A percentile compares a stretch with the other conserved stretches of the same genome.
phyloP scores from a whole-genome alignment of 1,140 invertebrate species.

The Heterodera carotae region DNA sequence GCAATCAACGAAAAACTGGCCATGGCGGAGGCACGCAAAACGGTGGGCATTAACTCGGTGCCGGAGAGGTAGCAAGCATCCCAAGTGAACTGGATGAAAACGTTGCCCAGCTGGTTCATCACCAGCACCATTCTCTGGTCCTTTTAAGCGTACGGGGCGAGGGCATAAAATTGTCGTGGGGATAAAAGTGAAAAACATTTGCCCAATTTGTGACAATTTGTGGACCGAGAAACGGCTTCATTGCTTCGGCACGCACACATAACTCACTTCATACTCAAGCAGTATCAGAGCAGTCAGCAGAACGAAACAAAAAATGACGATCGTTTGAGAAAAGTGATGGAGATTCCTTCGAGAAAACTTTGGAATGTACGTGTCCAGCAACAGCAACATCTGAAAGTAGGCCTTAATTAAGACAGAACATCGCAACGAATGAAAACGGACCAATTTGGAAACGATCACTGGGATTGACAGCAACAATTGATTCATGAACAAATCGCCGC shows the following conservation, averaged over 20 bases:
- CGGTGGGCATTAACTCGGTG: constrained; percentile 75
- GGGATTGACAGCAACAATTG: constrained; percentile 60
- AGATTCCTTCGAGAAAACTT: constrained; percentile 55
- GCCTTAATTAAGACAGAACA: background rate
- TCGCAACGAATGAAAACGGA: background rate
- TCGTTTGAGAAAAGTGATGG: constrained; percentile 56
- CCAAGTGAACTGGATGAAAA: constrained; percentile 39
- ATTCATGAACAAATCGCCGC: constrained; percentile 61
- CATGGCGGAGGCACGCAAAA: constrained; percentile 31
- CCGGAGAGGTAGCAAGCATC: constrained; percentile 79
- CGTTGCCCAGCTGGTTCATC: constrained; percentile 20
- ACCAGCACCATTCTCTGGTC: constrained; percentile 8
- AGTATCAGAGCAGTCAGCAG: constrained; percentile 53
- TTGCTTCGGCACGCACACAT: background rate
- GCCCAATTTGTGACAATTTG: background rate
- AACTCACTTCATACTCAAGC: constrained; percentile 32
- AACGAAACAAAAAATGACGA: constrained; percentile 61
- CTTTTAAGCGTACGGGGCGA: background rate
- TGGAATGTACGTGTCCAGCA: constrained; percentile 42
- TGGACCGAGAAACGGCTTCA: background rate
- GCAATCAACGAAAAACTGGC: constrained; percentile 57
- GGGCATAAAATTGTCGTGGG: background rate
- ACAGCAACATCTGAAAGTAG: constrained; percentile 37
- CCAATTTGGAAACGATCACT: constrained; percentile 61
- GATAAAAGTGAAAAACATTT: background rate